Percentiles rank a stretch among this genome's conserved stretches.
These are phyloP conservation scores for Pseudochaenichthys georgianus DNA, from an alignment of 2,797 vertebrate genomes.

Conservation along the genomic window DNA sequence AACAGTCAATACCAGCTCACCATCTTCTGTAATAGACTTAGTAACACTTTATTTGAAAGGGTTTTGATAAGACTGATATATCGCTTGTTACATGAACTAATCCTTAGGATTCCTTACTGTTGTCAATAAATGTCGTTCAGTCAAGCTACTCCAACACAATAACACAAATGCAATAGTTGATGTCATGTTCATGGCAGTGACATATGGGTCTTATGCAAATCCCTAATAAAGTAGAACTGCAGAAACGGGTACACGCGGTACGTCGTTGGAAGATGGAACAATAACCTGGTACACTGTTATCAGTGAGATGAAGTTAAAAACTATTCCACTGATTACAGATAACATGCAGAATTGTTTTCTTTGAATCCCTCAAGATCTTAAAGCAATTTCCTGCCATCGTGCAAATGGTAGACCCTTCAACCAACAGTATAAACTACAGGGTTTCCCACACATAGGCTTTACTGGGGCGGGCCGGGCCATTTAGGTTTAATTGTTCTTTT, in stretches of 20 bases:
- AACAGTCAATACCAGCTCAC: too few relatives aligned
- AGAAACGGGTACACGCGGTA: neutral
- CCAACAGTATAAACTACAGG: neutral
- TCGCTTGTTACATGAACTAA: neutral
- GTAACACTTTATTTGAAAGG: too few relatives aligned
- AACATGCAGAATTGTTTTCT: slow-evolving; percentile 11
- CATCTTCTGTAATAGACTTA: too few relatives aligned
- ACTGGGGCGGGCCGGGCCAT: too few relatives aligned
- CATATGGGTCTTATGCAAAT: too few relatives aligned
- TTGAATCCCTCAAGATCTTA: neutral
- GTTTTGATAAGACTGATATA: neutral
- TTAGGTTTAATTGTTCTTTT: too few relatives aligned
- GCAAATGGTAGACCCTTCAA: neutral
- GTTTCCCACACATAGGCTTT: too few relatives aligned
- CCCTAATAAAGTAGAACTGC: too few relatives aligned
- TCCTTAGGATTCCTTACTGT: neutral
- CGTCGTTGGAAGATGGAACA: neutral
- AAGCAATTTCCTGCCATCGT: neutral
- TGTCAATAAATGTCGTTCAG: neutral
- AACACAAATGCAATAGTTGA: too few relatives aligned
- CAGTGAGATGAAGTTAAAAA: slow-evolving; percentile 2
- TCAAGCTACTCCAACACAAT: neutral
- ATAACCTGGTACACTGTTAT: slow-evolving; percentile 5
- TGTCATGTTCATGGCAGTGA: too few relatives aligned
- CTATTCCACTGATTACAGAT: neutral